These are phyloP conservation scores for Neotoxoptera formosana DNA, from an alignment of 1,140 invertebrate genomes.

Conservation along the genomic window DNA sequence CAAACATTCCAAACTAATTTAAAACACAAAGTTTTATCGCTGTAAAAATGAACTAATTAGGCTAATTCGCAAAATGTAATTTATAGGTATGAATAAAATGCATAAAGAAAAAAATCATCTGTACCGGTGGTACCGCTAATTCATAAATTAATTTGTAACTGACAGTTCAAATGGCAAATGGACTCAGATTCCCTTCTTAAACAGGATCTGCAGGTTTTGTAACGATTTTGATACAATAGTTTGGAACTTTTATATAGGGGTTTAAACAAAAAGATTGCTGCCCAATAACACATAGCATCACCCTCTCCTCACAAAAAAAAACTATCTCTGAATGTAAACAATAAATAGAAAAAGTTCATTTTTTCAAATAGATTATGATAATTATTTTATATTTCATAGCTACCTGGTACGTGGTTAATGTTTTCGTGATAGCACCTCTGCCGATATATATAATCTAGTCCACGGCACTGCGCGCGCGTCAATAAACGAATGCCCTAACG, in stretches of 20 bases:
- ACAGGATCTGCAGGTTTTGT: background rate
- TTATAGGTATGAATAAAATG: background rate
- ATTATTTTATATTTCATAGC: background rate
- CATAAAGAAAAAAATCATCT: background rate
- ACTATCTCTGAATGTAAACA: background rate
- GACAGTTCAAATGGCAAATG: background rate
- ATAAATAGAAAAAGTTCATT: background rate
- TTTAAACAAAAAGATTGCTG: background rate
- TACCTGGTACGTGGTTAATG: background rate
- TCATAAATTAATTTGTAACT: background rate
- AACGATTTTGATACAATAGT: background rate
- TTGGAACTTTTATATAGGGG: background rate
- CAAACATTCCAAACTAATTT: constrained; percentile 4
- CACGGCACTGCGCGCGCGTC: background rate
- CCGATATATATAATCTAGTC: background rate
- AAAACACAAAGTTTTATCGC: background rate
- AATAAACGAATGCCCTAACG: background rate
- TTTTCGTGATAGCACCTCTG: background rate
- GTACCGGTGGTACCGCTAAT: background rate
- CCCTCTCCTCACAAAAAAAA: background rate
- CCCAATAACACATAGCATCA: background rate
- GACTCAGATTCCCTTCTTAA: background rate
- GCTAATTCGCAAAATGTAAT: background rate
- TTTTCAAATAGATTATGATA: background rate
- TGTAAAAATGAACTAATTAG: background rate